phyloP scores from a whole-genome alignment of 35 echinoderm and acorn worm genomes.

The Strongylocentrotus purpuratus region DNA sequence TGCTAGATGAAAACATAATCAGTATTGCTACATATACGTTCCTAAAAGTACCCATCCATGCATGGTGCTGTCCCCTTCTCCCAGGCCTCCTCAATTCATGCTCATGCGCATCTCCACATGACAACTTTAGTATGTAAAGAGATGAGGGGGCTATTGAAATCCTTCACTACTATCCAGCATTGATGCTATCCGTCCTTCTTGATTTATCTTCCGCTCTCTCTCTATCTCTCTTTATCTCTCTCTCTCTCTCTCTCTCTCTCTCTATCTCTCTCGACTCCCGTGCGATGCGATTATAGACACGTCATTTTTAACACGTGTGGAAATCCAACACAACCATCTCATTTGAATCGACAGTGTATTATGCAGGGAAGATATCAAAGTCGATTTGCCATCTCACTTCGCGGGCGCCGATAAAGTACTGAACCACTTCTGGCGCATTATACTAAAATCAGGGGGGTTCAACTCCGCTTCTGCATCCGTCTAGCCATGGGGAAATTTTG shows the following conservation, averaged over 20 bases:
- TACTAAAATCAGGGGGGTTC: too few species aligned
- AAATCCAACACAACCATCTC: background rate
- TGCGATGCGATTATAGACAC: background rate
- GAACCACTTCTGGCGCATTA: background rate
- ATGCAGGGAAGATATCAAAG: background rate
- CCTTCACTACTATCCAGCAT: background rate
- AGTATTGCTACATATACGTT: too few species aligned
- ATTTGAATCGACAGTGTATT: background rate
- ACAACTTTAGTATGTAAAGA: background rate
- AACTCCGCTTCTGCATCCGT: too few species aligned
- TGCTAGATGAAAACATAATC: too few species aligned
- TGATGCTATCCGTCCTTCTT: too few species aligned
- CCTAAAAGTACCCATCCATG: too few species aligned
- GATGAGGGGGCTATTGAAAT: background rate
- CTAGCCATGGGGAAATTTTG: too few species aligned
- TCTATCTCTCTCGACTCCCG: background rate
- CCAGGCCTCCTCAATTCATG: background rate
- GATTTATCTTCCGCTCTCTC: background rate
- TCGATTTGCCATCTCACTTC: background rate
- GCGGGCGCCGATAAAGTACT: background rate
- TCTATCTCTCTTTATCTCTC: background rate
- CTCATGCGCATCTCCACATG: background rate
- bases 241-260: background rate
- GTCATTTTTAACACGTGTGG: conserved; percentile 2
- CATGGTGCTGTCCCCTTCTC: background rate